Base-by-base conservation (phyloP, 2,888 invertebrate genomes). In the Malthinus flaveolus region DNA sequence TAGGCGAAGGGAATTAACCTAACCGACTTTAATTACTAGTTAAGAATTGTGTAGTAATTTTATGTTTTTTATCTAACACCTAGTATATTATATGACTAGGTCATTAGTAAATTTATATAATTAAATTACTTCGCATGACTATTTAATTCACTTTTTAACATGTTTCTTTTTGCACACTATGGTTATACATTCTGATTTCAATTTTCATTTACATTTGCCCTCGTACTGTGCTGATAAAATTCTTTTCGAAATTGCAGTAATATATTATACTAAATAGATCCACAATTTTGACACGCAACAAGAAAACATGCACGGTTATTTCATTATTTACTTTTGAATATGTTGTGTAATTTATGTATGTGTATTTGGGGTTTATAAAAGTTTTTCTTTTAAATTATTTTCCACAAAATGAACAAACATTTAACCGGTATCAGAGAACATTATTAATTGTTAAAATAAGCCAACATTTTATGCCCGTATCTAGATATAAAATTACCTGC, bases 161-260 rank as follows among this genome's bases (percentile, higher is more conserved):
- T 62, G 49, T 49, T 56, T 57, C 46, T 12, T 52, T 39, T 48
- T 50, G 47, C 52, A 52, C 46, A 52, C 58, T 58, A 52, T 61
- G 61, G 55, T 63, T 58, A 58, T 57, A 60, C 49, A 59, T 58
- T 57, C 59, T 60, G 60, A 61, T 58, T 63, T 60, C 49, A 56
- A 61, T 58, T 61, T 61, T 48, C 51, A 57, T 57, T 57, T 57
- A 56, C 45, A 50, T 46, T 56, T 56, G 34, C 55, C 55, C 49
- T 46, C 46, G 49, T 56, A 39, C 46, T 23, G 23, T 35, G 50
- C 49, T 50, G 46, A 56, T 56, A 56, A 56, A 50, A 45, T 56
- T 46, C 50, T 56, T 35, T 56, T 56, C 46, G 46, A 50, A 56
- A 52, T 57, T 51, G 48, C 57, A 34, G 50, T 49, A 23, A 52